phyloP scores from a whole-genome alignment of 2,113 vertebrate species.

The Microcebus tavaratra region DNA sequence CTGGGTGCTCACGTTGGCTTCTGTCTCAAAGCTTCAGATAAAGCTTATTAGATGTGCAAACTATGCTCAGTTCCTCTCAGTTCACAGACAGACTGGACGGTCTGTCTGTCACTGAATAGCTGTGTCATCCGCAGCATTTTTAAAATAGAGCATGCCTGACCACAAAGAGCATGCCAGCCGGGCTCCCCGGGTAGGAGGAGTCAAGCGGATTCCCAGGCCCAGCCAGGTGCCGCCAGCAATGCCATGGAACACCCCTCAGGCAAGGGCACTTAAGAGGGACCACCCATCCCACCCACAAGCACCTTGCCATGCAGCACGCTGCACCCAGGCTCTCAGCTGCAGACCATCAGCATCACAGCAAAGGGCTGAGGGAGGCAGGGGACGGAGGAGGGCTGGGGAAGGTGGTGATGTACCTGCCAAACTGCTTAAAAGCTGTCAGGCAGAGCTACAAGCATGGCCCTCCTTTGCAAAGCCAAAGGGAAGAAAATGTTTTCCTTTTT shows the following conservation, averaged over 20 bases:
- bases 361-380: accelerated
- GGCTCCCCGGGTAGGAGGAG: accelerated
- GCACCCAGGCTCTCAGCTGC: accelerated
- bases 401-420: accelerated
- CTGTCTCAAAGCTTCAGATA: background rate
- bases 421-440: background rate
- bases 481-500: accelerated
- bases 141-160: too few species aligned
- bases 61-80: accelerated
- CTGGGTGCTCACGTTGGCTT: background rate
- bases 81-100: accelerated
- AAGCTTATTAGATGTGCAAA: background rate
- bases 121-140: background rate
- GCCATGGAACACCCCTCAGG: background rate
- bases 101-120: too few species aligned
- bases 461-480: accelerated
- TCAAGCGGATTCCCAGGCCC: accelerated
- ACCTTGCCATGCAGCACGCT: accelerated
- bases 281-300: accelerated
- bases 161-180: background rate
- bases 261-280: accelerated
- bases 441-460: background rate
- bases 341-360: accelerated
- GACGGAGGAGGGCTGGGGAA: accelerated
- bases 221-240: accelerated